Conservation (phyloP, 2,888 invertebrate genomes). For the Drosophila mimetica region DNA sequence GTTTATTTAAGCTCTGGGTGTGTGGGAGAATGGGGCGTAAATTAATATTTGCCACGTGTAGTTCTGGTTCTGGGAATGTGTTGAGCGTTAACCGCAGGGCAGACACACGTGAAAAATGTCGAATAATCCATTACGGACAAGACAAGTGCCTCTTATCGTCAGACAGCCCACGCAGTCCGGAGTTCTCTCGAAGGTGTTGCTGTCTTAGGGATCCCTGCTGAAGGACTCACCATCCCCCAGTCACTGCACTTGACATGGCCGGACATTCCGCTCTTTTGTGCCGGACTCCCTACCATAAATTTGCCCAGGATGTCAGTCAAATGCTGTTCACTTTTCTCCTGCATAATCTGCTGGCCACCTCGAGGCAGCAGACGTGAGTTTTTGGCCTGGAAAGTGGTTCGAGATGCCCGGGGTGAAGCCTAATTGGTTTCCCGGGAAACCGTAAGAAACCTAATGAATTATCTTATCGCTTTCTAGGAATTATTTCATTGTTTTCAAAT, state of each 20-base stretch:
- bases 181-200: constrained; percentile 1
- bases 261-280: constrained; percentile 8
- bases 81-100: constrained; percentile 45
- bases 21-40: constrained; percentile 19
- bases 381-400: constrained; percentile 14
- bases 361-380: constrained; percentile 9
- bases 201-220: too few species aligned
- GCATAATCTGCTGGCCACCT: constrained; percentile 21
- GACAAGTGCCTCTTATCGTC: constrained; percentile 46
- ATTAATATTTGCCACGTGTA: constrained; percentile 76
- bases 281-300: constrained; percentile 16
- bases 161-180: constrained; percentile 27
- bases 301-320: constrained; percentile 30
- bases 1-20: not conserved
- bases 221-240: constrained; percentile 12
- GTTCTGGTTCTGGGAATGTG: constrained; percentile 47
- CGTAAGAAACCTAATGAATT: constrained; percentile 18
- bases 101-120: constrained; percentile 64
- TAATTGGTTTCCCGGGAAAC: constrained; percentile 30
- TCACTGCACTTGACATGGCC: constrained; percentile 40
- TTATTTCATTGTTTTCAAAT: too few species aligned
- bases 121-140: constrained; percentile 63
- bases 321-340: constrained; percentile 19
- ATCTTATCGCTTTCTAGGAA: not conserved
- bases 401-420: not conserved